Percentiles rank a stretch among this genome's conserved stretches.
Evolutionary conservation across 2,113 vertebrate species (phyloP).

Genomic region (Condylura cristata): DNA sequence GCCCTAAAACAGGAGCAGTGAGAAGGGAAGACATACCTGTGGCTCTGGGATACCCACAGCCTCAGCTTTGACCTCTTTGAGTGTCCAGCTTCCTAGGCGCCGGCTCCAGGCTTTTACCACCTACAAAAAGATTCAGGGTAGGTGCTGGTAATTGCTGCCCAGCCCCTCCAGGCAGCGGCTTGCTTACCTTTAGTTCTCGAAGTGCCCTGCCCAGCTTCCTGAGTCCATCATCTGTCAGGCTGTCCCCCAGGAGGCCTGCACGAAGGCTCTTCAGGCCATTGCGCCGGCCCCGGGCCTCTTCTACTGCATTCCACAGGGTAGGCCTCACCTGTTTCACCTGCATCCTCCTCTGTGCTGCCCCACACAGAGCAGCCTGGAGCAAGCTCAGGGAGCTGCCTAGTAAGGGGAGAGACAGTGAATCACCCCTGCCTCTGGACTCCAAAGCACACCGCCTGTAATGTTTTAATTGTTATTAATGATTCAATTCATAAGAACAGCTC

Average conservation of each 20-base stretch:
- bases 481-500: slow-evolving; percentile 27
- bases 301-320: slow-evolving; percentile 83
- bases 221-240: slow-evolving; percentile 61
- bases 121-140: slow-evolving; percentile 62
- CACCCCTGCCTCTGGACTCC: background rate
- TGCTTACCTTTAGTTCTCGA: slow-evolving; percentile 87
- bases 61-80: background rate
- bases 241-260: slow-evolving; percentile 71
- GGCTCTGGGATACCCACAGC: background rate
- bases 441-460: background rate
- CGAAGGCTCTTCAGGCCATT: slow-evolving; percentile 81
- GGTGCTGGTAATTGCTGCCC: background rate
- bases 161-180: background rate
- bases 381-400: slow-evolving; percentile 46
- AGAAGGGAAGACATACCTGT: slow-evolving; percentile 48
- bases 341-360: slow-evolving; percentile 78
- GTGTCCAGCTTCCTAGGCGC: slow-evolving; percentile 53
- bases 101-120: slow-evolving; percentile 86
- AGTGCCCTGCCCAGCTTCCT: slow-evolving; percentile 83
- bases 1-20: background rate
- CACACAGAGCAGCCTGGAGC: slow-evolving; percentile 74
- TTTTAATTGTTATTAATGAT: background rate
- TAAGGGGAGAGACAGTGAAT: background rate
- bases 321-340: slow-evolving; percentile 77
- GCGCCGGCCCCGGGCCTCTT: slow-evolving; percentile 65